phyloP scores from a whole-genome alignment of 2,113 vertebrate species.

The Nycticebus coucang region DNA sequence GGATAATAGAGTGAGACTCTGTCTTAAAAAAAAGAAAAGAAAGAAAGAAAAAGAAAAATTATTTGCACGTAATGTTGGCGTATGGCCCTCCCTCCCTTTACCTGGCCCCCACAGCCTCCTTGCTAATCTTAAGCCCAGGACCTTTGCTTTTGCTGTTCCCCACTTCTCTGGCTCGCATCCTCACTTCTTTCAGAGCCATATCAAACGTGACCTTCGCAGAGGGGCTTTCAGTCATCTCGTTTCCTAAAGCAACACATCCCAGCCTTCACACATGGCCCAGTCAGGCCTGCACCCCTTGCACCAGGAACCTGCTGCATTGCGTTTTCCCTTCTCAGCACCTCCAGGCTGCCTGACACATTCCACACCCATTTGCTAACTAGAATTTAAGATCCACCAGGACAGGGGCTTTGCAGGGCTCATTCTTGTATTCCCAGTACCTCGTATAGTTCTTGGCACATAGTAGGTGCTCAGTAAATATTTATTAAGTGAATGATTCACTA shows the following conservation, averaged over 20 bases:
- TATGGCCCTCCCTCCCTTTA: fast-evolving
- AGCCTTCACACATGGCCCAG: fast-evolving
- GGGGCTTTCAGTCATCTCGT: background rate
- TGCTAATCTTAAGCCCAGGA: background rate
- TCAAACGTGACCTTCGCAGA: background rate
- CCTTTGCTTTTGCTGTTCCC: background rate
- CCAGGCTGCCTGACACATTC: fast-evolving
- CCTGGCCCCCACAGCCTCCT: background rate
- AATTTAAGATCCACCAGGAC: background rate
- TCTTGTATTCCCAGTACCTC: background rate
- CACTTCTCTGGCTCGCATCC: background rate
- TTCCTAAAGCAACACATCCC: background rate
- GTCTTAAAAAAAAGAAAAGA: no score
- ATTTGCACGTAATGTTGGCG: background rate
- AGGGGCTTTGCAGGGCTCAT: background rate
- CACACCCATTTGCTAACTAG: background rate
- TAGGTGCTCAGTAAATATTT: background rate
- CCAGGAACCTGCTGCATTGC: no score
- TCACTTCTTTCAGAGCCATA: background rate
- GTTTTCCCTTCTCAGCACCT: no score
- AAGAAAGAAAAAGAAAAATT: background rate
- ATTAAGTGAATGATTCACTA: background rate
- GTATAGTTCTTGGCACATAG: background rate
- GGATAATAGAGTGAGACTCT: no score
- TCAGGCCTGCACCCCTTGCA: background rate